These are phyloP conservation scores for Montipora capricornis DNA, from an alignment of 64 coral and sea anemone genomes.

Conservation along the genomic window DNA sequence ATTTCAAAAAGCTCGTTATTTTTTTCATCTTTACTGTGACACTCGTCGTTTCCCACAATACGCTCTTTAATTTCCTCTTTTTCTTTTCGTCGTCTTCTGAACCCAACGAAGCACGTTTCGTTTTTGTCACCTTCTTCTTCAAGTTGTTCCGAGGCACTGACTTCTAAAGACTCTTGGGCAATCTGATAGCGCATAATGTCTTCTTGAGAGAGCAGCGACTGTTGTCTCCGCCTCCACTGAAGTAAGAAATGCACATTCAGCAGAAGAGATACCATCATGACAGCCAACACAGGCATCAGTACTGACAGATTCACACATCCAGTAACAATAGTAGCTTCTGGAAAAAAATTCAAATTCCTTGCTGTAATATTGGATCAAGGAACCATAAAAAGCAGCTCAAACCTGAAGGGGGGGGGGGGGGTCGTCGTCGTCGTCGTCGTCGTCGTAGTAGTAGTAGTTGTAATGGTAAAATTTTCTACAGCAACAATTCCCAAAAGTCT, in stretches of 20 bases:
- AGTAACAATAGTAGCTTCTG: neutral
- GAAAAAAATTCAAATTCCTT: neutral
- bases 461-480: too few species aligned
- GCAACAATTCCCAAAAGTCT: too few species aligned
- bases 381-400: neutral
- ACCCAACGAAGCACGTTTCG: neutral
- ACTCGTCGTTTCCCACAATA: neutral
- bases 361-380: neutral
- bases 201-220: neutral
- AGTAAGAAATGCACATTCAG: slow-evolving; percentile 24
- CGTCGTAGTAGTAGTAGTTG: too few species aligned
- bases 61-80: neutral
- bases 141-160: neutral
- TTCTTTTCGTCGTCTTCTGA: neutral
- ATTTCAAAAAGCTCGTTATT: neutral
- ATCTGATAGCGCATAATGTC: neutral
- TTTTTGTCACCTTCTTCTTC: slow-evolving; percentile 14
- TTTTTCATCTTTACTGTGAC: neutral
- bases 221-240: slow-evolving; percentile 6
- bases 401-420: too few species aligned
- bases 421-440: too few species aligned
- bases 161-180: neutral
- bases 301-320: slow-evolving; percentile 17
- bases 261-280: slow-evolving; percentile 1
- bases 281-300: slow-evolving; percentile 8